Evolutionary conservation across 2,113 vertebrate genomes (phyloP), one percentile per base, ranked within the genome.

Genomic region (Daboia siamensis): DNA sequence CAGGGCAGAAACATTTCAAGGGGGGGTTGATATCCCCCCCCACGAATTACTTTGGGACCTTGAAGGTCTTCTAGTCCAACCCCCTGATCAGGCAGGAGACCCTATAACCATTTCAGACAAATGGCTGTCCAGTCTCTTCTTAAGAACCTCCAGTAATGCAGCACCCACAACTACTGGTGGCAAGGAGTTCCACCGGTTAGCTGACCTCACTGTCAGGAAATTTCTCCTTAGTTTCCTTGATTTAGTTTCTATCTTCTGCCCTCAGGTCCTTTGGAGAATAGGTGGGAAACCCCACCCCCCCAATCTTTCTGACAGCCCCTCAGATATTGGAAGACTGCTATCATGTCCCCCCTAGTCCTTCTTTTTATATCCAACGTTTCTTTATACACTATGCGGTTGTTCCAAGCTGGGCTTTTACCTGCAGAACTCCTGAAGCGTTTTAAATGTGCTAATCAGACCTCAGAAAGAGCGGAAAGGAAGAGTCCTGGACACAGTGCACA

Each of bases 401-500:
- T 87, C 51, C 26, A 23, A 26, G 24, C 12, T 17, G 7, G 48
- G n/a, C 6, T 46, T 39, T 46, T 56, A 4, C 4, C 11, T 39
- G 12, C 46, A 21, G 23, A 5, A 17, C 29, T 69, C 44, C 17
- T 29, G 44, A 21, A 12, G 46, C 17, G 0, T 29, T 9, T 84
- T 11, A 7, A 51, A 51, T 44, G 17, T 9, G 24, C 54, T 39
- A 46, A 57, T 3, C 57, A 26, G 9, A 4, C 7, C 7, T 5
- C 11, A 64, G 26, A 13, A 13, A 2, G 17, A 26, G 51, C 5
- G 29, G 12, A 90, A 86, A 86, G 9, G 51, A 87, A 64, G 88
- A 61, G 0, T n/a, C 44, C 11, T 21, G 24, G 24, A 92, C 74
- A 26, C 91, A 48, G 39, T 93, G 88, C 88, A 93, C 93, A 90